Percentiles rank a stretch among this genome's conserved stretches.
phyloP scores from a whole-genome alignment of 2,888 invertebrate genomes.

The Ptilodon capucinus region DNA sequence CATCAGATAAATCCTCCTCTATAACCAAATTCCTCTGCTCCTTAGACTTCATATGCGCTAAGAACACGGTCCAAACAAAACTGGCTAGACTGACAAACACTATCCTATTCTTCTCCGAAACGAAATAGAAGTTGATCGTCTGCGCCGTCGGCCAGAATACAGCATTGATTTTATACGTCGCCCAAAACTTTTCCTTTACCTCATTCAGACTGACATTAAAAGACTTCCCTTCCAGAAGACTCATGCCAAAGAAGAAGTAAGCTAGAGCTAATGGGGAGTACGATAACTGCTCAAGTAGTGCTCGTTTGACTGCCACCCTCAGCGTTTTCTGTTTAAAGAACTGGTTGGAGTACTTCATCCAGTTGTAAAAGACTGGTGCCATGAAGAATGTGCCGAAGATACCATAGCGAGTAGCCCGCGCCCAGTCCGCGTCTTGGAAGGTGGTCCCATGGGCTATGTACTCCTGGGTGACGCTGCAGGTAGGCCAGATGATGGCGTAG shows the following conservation, averaged over 20 bases:
- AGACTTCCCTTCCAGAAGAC: constrained; percentile 85
- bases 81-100: constrained; percentile 88
- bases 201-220: constrained; percentile 84
- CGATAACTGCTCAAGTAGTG: constrained; percentile 85
- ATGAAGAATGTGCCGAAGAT: constrained; percentile 88
- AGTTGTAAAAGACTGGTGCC: constrained; percentile 89
- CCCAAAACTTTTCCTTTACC: constrained; percentile 87
- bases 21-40: constrained; percentile 43
- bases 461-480: constrained; percentile 87
- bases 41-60: constrained; percentile 87
- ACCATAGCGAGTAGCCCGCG: constrained; percentile 86
- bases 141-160: constrained; percentile 88
- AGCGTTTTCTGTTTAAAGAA: constrained; percentile 55
- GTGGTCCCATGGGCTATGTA: constrained; percentile 56
- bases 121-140: constrained; percentile 87
- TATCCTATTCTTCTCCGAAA: constrained; percentile 88
- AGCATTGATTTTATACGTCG: constrained; percentile 87
- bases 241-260: constrained; percentile 90
- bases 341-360: constrained; percentile 83
- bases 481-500: constrained; percentile 88
- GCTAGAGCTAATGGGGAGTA: constrained; percentile 88
- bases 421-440: constrained; percentile 72
- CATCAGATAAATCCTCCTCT: not conserved
- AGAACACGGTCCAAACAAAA: constrained; percentile 89
- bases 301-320: constrained; percentile 58